These are phyloP conservation scores for Sterna hirundo DNA, from an alignment of 2,113 vertebrate species.

Conservation along the genomic window DNA sequence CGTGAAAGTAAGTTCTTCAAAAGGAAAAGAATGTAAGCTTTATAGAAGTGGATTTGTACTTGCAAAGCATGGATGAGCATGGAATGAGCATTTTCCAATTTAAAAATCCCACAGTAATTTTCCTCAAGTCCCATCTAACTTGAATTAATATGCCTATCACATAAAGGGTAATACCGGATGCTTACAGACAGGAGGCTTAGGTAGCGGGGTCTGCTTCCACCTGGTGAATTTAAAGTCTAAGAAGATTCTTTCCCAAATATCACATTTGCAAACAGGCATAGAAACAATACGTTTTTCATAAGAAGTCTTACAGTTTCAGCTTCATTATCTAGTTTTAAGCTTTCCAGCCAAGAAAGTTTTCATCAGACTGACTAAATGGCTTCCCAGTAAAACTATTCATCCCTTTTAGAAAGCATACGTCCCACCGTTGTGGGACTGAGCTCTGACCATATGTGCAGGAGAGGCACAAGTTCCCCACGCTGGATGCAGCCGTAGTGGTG, in stretches of 20 bases:
- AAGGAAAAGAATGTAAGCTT: neutral
- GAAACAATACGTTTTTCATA: neutral
- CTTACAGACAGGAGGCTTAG: neutral
- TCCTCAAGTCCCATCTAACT: neutral
- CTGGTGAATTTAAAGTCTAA: neutral
- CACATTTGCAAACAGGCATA: neutral
- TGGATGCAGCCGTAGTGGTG: neutral
- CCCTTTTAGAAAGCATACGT: neutral
- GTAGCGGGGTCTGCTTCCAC: neutral
- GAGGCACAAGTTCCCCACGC: neutral
- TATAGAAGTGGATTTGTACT: neutral
- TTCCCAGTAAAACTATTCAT: neutral
- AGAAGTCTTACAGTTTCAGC: neutral
- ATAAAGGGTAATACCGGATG: neutral
- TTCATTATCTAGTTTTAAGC: neutral
- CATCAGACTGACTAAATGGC: neutral
- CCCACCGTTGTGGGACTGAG: neutral
- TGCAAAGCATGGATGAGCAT: neutral
- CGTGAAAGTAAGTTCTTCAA: neutral
- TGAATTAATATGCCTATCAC: neutral
- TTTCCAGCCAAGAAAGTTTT: neutral
- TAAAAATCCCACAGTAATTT: neutral
- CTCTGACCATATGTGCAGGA: constrained; percentile 19
- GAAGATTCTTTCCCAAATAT: neutral
- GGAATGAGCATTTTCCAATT: neutral